Percentiles rank a stretch among this genome's conserved stretches.
These are phyloP conservation scores for Sesamia inferens DNA, from an alignment of 2,888 invertebrate genomes.

Conservation along the genomic window DNA sequence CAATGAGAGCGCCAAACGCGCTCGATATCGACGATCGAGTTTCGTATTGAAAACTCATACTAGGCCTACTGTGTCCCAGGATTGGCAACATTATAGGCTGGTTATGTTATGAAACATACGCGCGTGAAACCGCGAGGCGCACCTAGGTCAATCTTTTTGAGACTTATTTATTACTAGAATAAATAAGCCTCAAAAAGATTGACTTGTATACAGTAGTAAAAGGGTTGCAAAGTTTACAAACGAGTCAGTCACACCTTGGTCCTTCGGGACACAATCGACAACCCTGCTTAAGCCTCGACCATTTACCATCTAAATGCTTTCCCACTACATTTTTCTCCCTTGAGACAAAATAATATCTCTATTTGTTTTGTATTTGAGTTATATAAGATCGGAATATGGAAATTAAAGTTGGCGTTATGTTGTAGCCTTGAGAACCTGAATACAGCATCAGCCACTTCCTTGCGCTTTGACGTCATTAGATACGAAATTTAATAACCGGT, in stretches of 20 bases:
- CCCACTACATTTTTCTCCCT: slow-evolving; percentile 50
- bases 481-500: slow-evolving; percentile 49
- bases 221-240: slow-evolving; percentile 14
- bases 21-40: too few relatives aligned
- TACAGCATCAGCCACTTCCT: slow-evolving; percentile 28
- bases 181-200: slow-evolving; percentile 5
- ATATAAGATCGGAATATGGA: slow-evolving; percentile 35
- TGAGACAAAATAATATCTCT: slow-evolving; percentile 42
- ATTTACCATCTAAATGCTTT: slow-evolving; percentile 41
- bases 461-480: slow-evolving; percentile 49
- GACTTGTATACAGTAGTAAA: not conserved
- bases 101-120: too few relatives aligned
- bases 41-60: too few relatives aligned
- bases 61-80: too few relatives aligned
- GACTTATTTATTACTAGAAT: too few relatives aligned
- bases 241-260: slow-evolving; percentile 13
- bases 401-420: slow-evolving; percentile 8
- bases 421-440: slow-evolving; percentile 43
- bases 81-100: too few relatives aligned
- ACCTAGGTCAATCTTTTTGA: too few relatives aligned
- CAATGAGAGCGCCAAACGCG: too few relatives aligned
- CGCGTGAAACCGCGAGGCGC: too few relatives aligned
- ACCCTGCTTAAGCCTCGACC: slow-evolving; percentile 44
- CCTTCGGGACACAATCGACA: slow-evolving; percentile 33
- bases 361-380: slow-evolving; percentile 46